A percentile compares a stretch with the other conserved stretches of the same genome.
phyloP scores from a whole-genome alignment of 2,888 invertebrate species.

The Endomychus coccineus region DNA sequence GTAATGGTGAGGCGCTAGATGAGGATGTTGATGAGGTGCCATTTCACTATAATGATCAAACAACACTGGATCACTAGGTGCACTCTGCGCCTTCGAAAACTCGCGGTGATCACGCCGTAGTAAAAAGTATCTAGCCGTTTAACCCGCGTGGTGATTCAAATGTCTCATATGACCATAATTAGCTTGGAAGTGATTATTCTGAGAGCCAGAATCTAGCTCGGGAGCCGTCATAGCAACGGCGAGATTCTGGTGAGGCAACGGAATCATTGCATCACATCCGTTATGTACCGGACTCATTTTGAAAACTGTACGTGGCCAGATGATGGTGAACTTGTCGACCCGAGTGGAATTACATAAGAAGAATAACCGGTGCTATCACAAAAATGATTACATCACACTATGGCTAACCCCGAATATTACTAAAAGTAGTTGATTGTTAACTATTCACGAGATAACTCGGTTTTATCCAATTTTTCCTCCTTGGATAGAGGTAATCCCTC shows the following conservation, averaged over 20 bases:
- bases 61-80: slow-evolving; percentile 45
- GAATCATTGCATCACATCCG: slow-evolving; percentile 34
- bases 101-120: slow-evolving; percentile 65
- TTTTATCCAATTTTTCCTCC: too few relatives aligned
- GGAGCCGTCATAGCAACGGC: slow-evolving; percentile 41
- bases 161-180: slow-evolving; percentile 49
- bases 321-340: slow-evolving; percentile 52
- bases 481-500: too few relatives aligned
- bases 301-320: slow-evolving; percentile 69
- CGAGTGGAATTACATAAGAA: background rate
- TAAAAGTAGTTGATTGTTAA: too few relatives aligned
- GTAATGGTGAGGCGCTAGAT: slow-evolving; percentile 48
- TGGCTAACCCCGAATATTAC: too few relatives aligned
- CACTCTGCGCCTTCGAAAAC: slow-evolving; percentile 50
- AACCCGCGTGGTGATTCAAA: slow-evolving; percentile 56
- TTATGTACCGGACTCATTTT: slow-evolving; percentile 61
- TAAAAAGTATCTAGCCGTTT: slow-evolving; percentile 77
- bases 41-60: slow-evolving; percentile 51
- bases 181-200: slow-evolving; percentile 54
- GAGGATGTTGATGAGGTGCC: slow-evolving; percentile 45
- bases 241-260: slow-evolving; percentile 40
- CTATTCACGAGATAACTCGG: too few relatives aligned
- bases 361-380: too few relatives aligned
- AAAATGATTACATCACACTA: too few relatives aligned
- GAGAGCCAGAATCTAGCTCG: slow-evolving; percentile 46